Base-by-base conservation (phyloP, 2,888 invertebrate genomes). In the Camponotus fellah region DNA sequence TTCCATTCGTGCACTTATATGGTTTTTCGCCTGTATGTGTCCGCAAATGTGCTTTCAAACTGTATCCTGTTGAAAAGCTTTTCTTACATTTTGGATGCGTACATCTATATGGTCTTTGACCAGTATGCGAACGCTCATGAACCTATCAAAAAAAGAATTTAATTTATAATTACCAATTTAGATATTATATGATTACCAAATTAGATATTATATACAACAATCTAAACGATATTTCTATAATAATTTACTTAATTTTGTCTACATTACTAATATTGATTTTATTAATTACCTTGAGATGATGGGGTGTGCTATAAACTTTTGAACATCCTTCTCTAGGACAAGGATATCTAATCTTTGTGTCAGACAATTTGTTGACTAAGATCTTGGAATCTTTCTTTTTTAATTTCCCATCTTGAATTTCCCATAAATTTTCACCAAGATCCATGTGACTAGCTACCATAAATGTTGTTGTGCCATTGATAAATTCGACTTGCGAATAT, bases 1-100 rank as follows among this genome's bases (percentile, higher is more conserved):
- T 90, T 71, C 95, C 95, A 60, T 95, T 95, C 9, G 95, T 94
- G 90, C 96, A 96, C 88, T 95, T 95, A 90, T 96, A 96, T 0
- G 96, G 96, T 86, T 96, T 95, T 87, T 96, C 96, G 0, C 96
- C 96, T 0, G 96, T 96, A 89, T 96, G 96, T 1, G 96, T 96
- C 8, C 96, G 94, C 32, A 95, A 94, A 91, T 96, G 96, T 12
- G 96, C 95, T 92, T 96, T 96, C 9, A 96, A 92, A 64, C 96
- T 96, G 89, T 96, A 96, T 43, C 95, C 95, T 3, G 96, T 96
- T 5, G 96, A 95, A 91, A 96, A 96, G 60, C 95, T 95, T 91
- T 96, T 96, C 79, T 94, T 94, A 90, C 96, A 96, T 43, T 95
- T 95, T 43, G 95, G 92, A 84, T 94, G 93, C 2, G 94, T 92